phyloP scores from a whole-genome alignment of 2,888 invertebrate genomes.

The Itoplectis maculator region DNA sequence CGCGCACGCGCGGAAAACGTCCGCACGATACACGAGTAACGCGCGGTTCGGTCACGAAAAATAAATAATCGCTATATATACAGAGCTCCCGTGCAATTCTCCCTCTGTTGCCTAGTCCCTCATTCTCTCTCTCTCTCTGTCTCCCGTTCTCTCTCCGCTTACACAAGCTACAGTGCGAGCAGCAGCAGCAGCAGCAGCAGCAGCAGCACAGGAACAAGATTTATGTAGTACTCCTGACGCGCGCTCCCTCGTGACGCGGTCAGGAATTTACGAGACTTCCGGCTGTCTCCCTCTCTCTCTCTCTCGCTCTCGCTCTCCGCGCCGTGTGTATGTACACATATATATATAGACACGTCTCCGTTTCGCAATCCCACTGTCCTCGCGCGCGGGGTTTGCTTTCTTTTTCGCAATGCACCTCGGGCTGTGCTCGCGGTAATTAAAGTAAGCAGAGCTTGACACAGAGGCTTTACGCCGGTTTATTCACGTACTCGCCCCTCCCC shows the following conservation, averaged over 20 bases:
- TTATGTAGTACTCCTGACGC: constrained; percentile 18
- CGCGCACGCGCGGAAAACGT: not conserved
- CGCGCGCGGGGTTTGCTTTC: too few species aligned
- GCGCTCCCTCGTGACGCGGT: constrained; percentile 11
- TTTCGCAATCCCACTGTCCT: not conserved
- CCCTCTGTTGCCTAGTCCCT: too few species aligned
- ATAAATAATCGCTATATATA: constrained; percentile 20
- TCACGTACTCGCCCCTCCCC: not conserved
- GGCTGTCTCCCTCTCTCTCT: constrained; percentile 12
- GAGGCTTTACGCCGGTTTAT: not conserved
- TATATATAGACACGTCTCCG: not conserved
- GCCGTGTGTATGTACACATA: too few species aligned
- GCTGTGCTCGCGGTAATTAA: not conserved
- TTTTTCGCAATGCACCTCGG: too few species aligned
- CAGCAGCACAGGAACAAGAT: constrained; percentile 12
- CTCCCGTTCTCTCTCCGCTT: not conserved
- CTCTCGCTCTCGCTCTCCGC: not conserved
- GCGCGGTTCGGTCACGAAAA: constrained; percentile 10
- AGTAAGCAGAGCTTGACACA: not conserved
- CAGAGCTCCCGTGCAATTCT: not conserved
- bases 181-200: too few species aligned
- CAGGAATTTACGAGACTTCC: constrained; percentile 26
- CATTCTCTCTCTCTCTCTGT: too few species aligned
- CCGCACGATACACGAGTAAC: not conserved
- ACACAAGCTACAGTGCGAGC: constrained; percentile 5